phyloP scores from a whole-genome alignment of 1,140 invertebrate genomes.

The Anastrepha ludens region DNA sequence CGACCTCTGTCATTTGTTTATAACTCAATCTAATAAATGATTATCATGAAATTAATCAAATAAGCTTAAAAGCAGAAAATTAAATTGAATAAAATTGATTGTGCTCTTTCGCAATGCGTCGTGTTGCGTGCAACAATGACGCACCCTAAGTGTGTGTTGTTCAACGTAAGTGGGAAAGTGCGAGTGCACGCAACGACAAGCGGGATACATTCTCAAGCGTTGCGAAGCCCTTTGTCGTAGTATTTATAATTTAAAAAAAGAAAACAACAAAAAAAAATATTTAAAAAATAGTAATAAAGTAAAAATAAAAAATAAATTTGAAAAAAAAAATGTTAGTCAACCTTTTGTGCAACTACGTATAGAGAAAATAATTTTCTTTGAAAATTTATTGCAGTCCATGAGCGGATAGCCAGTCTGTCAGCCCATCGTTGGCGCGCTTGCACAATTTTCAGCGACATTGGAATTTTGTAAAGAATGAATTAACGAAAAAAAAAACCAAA shows the following conservation, averaged over 20 bases:
- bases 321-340: background rate
- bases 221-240: background rate
- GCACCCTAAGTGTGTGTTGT: conserved; percentile 20
- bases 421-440: background rate
- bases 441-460: conserved; percentile 36
- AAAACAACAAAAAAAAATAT: background rate
- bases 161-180: conserved; percentile 33
- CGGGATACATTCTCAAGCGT: background rate
- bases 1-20: background rate
- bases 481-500: background rate
- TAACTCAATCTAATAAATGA: background rate
- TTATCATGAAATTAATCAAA: background rate
- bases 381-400: conserved; percentile 50
- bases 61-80: conserved; percentile 41
- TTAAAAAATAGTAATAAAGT: background rate
- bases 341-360: background rate
- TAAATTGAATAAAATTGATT: conserved; percentile 24
- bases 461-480: conserved; percentile 12
- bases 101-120: conserved; percentile 26
- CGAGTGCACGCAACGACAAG: background rate
- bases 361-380: conserved; percentile 37
- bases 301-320: background rate
- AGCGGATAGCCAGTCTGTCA: background rate
- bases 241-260: background rate
- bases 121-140: conserved; percentile 36